Evolutionary conservation across 1,140 invertebrate genomes (phyloP), one percentile per base, ranked within the genome.

Genomic region (Listronotus oregonensis): DNA sequence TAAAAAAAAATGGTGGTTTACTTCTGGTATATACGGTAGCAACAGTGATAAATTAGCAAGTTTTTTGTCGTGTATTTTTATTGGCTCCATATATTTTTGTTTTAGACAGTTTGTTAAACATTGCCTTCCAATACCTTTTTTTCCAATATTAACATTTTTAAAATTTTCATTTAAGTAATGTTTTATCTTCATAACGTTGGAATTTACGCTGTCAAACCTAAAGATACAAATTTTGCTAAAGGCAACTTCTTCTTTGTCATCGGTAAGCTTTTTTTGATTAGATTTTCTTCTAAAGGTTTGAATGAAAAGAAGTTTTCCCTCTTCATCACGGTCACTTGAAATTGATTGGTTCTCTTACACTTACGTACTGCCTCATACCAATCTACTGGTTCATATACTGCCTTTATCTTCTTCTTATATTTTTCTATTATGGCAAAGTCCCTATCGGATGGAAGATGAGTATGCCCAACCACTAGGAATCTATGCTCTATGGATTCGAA

Each of bases 351-450:
- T 8, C 39, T 57, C 43, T 57, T 57, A 6, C 12, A 37, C 11
- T 44, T 44, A 21, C 3, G 3, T 12, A 57, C 54, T 15, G 54
- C 54, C 18, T 57, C n/a, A 14, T 43, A 42, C 54, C 54, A 57
- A 32, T 57, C 54, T 11, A 43, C 39, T 12, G 54, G 54, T 15
- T 18, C 15, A 18, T 57, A 57, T 15, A 43, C 42, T 31, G 10
- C 18, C 12, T 44, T 44, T n/a, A 57, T 27, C 7, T 27, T 43
- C 31, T 21, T 42, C n/a, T 40, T 55, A 12, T 39, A 39, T 11
- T 40, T 55, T 14, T 55, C 52, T 11, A 55, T 55, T 40, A 42
- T 31, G 14, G 52, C 52, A 55, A 55, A 55, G 17, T 55, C 32
- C 1, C 32, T 31, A 39, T 55, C 52, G 5, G 31, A 40, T 6